These are phyloP conservation scores for Sinocyclocheilus anophthalmus DNA, from an alignment of 2,113 vertebrate species.

Conservation along the genomic window DNA sequence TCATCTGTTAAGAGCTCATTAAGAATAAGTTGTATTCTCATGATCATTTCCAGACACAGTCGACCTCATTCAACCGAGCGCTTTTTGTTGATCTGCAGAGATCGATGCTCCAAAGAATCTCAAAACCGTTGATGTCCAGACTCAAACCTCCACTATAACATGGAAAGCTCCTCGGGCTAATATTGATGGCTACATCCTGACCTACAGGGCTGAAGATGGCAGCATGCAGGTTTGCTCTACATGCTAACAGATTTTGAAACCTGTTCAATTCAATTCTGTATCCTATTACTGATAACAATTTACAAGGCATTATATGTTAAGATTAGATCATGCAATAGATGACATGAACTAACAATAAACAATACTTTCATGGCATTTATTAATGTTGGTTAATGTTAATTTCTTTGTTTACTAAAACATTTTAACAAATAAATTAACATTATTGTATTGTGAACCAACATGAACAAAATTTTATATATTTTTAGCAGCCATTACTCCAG, in stretches of 20 bases:
- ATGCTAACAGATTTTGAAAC: neutral
- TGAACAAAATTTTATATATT: too few species aligned
- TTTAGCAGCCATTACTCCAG: too few species aligned
- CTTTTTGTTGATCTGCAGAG: conserved; percentile 67
- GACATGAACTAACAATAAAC: neutral
- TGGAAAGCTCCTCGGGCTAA: conserved; percentile 82
- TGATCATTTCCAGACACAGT: neutral
- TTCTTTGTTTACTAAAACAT: too few species aligned
- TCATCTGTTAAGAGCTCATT: neutral
- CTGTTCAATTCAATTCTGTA: neutral
- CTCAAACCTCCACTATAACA: conserved; percentile 73
- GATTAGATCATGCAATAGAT: neutral
- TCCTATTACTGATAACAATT: neutral
- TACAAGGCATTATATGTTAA: neutral
- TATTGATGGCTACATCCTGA: conserved; percentile 83
- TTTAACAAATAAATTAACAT: too few species aligned
- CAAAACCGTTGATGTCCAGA: conserved; percentile 69
- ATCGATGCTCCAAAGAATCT: conserved; percentile 84
- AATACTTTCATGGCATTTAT: neutral
- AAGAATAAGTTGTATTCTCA: neutral
- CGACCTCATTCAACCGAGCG: neutral
- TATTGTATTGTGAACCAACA: too few species aligned
- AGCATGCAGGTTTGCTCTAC: conserved; percentile 73
- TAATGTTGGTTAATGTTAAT: neutral
- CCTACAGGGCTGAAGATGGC: conserved; percentile 75